Evolutionary conservation across 2,888 invertebrate species (phyloP), one percentile per base, ranked within the genome.

Genomic region (Dolichopus griseipennis): DNA sequence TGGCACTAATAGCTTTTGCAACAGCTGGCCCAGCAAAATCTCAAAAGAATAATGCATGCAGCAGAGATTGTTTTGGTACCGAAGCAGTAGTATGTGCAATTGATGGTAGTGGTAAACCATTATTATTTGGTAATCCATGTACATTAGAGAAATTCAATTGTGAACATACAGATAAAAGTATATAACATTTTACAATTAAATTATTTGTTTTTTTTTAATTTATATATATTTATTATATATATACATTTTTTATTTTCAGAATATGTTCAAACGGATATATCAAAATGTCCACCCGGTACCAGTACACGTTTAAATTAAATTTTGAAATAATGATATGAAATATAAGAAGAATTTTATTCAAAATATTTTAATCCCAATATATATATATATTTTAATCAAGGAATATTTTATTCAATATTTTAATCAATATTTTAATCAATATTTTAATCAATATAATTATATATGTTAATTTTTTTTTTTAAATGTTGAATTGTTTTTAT

Each of bases 101-200:
- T 77, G 37, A 52, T 76, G 70, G 66, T 15, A 71, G 66, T 15
- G 71, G 70, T 9, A 21, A 69, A 18, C 66, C 69, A 20, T 18
- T 80, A 7, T 79, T 79, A 9, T 81, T 81, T 68, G 80, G 80
- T 61, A 81, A 72, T 66, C 68, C 73, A 2, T 81, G 81, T 66
- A 80, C 80, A 12, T 71, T 81, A 74, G 70, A 71, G 67, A 80
- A 77, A 62, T 81, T 78, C 73, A 81, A 81, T 69, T 81, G 81
- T 70, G 78, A 78, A 61, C 80, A 81, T 68, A 69, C 75, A 18
- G 75, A 77, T 65, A 77, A 77, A 71, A 77, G 81, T 81, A 75
- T 77, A 76, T 69, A 1, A 15, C 33, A 33, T 37, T 34, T 15
- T 33, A 5, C 12, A 37, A 37, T 15, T 41, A 12, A 41, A 41